phyloP scores from a whole-genome alignment of 2,888 invertebrate species.

The Eudiplozoon nipponicum region DNA sequence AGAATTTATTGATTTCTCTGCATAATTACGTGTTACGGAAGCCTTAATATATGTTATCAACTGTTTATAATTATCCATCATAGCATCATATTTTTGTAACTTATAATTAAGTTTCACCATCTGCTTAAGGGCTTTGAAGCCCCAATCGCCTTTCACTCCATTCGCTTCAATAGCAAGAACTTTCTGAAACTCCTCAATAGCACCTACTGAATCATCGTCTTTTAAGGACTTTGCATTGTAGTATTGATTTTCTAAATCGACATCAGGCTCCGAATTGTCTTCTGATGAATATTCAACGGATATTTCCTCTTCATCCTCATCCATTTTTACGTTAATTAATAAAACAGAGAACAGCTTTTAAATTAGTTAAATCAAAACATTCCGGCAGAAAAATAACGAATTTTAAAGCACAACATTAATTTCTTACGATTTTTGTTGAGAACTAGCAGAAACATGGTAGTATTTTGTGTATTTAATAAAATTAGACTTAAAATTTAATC shows the following conservation, averaged over 20 bases:
- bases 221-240: conserved; percentile 92
- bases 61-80: conserved; percentile 77
- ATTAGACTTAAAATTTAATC: too few relatives aligned
- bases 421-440: too few relatives aligned
- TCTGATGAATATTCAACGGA: conserved; percentile 70
- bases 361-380: too few relatives aligned
- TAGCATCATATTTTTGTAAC: conserved; percentile 49
- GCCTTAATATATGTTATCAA: conserved; percentile 85
- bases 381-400: too few relatives aligned
- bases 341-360: too few relatives aligned
- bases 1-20: conserved; percentile 93
- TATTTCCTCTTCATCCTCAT: conserved; percentile 16
- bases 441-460: too few relatives aligned
- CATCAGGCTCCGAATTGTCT: conserved; percentile 90
- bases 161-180: conserved; percentile 71
- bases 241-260: conserved; percentile 93
- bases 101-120: conserved; percentile 99
- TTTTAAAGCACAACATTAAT: too few relatives aligned
- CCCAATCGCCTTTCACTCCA: conserved; percentile 91
- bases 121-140: conserved; percentile 90
- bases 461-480: too few relatives aligned
- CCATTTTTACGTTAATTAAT: too few relatives aligned
- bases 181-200: conserved; percentile 48
- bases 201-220: conserved; percentile 66
- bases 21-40: conserved; percentile 90